These are phyloP conservation scores for Bubo blakistoni DNA, from an alignment of 2,113 vertebrate genomes.

Conservation along the genomic window DNA sequence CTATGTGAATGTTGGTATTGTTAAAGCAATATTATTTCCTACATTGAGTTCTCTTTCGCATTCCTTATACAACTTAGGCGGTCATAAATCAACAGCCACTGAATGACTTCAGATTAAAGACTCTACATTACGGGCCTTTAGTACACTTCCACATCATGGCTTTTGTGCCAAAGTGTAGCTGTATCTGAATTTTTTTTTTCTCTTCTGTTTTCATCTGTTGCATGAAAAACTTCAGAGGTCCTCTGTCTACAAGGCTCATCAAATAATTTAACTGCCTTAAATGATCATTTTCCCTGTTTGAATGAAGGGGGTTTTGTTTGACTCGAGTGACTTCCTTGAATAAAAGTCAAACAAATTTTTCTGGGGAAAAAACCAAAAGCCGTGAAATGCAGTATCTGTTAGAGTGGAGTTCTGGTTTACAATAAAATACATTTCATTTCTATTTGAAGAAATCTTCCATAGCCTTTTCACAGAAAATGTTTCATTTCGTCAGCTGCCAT, in stretches of 20 bases:
- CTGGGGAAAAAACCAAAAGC: fast-evolving
- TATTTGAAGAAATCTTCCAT: not conserved
- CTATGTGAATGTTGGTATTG: not conserved
- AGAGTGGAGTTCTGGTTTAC: not conserved
- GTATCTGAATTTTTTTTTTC: not conserved
- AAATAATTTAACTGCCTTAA: not conserved
- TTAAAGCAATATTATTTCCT: not conserved
- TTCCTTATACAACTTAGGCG: not conserved
- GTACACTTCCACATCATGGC: not conserved
- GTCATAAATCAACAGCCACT: not conserved
- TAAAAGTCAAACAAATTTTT: not conserved
- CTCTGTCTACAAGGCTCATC: not conserved
- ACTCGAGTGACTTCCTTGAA: not conserved
- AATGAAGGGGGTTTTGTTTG: not conserved
- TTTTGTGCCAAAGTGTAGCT: not conserved
- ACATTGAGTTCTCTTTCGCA: not conserved
- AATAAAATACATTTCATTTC: not conserved
- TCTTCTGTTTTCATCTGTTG: not conserved
- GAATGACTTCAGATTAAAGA: not conserved
- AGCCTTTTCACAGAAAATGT: not conserved
- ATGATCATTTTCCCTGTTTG: not conserved
- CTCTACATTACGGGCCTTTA: not conserved
- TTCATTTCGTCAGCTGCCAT: not conserved
- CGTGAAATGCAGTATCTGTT: not conserved
- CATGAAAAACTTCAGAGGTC: not conserved